phyloP scores from a whole-genome alignment of 2,113 vertebrate species.

The Phylloscopus trochiloides region DNA sequence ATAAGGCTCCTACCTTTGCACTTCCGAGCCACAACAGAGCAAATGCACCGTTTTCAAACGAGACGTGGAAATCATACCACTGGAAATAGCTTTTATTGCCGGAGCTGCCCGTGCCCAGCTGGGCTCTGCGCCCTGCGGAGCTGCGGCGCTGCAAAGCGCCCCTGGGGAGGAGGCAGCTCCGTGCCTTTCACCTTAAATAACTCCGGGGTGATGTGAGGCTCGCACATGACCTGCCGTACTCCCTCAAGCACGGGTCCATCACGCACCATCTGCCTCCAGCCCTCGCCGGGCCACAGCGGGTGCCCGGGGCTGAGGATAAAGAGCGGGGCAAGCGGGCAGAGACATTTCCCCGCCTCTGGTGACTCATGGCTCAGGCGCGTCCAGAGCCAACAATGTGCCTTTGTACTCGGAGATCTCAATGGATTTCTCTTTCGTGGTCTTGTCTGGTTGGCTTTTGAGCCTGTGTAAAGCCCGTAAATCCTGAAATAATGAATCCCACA shows the following conservation, averaged over 20 bases:
- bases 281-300: fast-evolving
- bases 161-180: not conserved
- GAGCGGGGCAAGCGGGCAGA: not conserved
- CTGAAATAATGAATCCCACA: slow-evolving; percentile 12
- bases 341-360: slow-evolving; percentile 32
- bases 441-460: slow-evolving; percentile 53
- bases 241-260: not conserved
- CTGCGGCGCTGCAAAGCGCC: not conserved
- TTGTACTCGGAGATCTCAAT: not conserved
- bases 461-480: slow-evolving; percentile 17
- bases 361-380: slow-evolving; percentile 50
- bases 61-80: fast-evolving
- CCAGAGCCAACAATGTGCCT: slow-evolving; percentile 37
- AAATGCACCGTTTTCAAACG: not conserved
- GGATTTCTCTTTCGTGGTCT: slow-evolving; percentile 47
- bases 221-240: not conserved
- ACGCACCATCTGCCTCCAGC: not conserved
- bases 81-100: not conserved
- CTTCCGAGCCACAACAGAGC: not conserved
- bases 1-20: not conserved
- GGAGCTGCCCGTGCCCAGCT: not conserved
- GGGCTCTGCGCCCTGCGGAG: not conserved
- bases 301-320: not conserved
- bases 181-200: not conserved
- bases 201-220: not conserved